Evolutionary conservation across 2,888 invertebrate genomes (phyloP), one percentile per base, ranked within the genome.

Genomic region (Automeris io): DNA sequence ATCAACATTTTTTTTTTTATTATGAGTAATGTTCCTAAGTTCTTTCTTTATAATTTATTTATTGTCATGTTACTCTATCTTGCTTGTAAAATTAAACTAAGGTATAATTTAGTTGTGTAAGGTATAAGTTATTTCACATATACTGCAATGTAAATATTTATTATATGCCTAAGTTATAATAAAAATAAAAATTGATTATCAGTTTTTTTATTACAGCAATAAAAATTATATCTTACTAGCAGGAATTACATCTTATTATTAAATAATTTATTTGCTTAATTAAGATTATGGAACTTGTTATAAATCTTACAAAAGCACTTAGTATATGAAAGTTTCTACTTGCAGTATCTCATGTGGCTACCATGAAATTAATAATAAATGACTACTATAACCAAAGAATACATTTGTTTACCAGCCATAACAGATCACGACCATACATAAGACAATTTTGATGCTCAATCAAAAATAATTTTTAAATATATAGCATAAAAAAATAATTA

Each of bases 401-500:
- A n/a, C n/a, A n/a, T n/a, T n/a, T n/a, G n/a, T n/a, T n/a, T n/a
- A n/a, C n/a, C n/a, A n/a, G 23, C 39, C 47, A 41, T 3, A 39
- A 41, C 8, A 51, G 53, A 43, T 42, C 51, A 44, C 70, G 69
- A 69, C 70, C 66, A 21, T 16, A 56, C 46, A 57, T 51, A 64
- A 57, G 65, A 70, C 68, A 70, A 72, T 63, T 70, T 82, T 79
- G 80, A 82, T 71, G 72, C 76, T 76, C 66, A 77, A 70, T 69
- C 50, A 74, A 71, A 63, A 70, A 65, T 68, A 61, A 55, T 56
- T 64, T 57, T 54, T 58, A 40, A 59, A 70, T 67, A 75, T 70
- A 64, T 72, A 78, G 78, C 72, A 41, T 82, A 82, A 82, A 82
- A 85, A 82, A 81, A 74, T 74, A 59, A 73, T 73, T 61, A 71